Conservation (phyloP, 2,113 vertebrate genomes). For the Miniopterus natalensis region DNA sequence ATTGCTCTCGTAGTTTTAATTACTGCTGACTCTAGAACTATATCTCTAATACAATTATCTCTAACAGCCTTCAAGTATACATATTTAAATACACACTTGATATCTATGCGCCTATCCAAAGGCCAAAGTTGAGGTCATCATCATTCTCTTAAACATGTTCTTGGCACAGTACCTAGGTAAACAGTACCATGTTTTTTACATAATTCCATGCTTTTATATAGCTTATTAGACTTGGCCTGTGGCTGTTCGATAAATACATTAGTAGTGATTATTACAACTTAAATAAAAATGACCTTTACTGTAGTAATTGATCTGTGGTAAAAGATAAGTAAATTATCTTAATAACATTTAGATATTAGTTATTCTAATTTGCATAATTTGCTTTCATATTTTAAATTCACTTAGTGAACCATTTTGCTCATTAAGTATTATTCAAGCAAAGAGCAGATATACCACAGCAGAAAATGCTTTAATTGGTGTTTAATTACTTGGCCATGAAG, state of each 20-base stretch:
- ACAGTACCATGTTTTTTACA: neutral
- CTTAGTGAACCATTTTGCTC: conserved; percentile 46
- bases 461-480: conserved; percentile 53
- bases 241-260: conserved; percentile 43
- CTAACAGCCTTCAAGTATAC: neutral
- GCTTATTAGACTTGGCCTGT: neutral
- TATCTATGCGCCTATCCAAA: neutral
- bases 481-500: conserved; percentile 48
- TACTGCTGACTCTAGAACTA: neutral
- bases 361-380: conserved; percentile 70
- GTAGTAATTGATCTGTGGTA: conserved; percentile 56
- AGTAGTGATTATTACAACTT: conserved; percentile 53
- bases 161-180: neutral
- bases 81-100: neutral
- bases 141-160: neutral
- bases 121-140: neutral
- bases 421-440: conserved; percentile 59
- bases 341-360: conserved; percentile 64
- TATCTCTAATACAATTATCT: neutral
- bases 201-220: neutral
- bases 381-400: conserved; percentile 70
- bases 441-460: conserved; percentile 19
- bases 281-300: conserved; percentile 42
- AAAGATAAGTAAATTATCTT: conserved; percentile 74
- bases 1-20: neutral